Evolutionary conservation across 2,113 vertebrate genomes (phyloP), one percentile per base, ranked within the genome.

Genomic region (Cyphomyrus plagiostoma): DNA sequence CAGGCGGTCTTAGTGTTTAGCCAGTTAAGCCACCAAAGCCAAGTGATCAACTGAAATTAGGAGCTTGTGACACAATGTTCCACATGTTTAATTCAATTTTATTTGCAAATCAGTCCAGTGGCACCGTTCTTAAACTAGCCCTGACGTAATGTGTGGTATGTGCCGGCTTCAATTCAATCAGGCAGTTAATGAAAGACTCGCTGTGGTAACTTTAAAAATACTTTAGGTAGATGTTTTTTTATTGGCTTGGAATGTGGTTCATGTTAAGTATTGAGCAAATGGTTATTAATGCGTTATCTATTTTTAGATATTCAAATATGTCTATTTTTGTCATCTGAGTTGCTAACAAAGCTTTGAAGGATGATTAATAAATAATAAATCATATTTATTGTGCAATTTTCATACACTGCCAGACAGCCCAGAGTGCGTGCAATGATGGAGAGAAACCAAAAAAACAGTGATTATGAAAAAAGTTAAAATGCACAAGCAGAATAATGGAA

Each of bases 331-430:
- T 80, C 74, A 42, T 17, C 74, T 42, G 62, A 70, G 62, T 80
- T 2, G 1, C 35, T 80, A 80, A 80, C 74, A 42, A 35, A 80
- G 74, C 74, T 80, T 80, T 42, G 74, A 42, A 77, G 39, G 13
- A 19, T 80, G 74, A 80, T 80, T 80, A 80, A 80, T 80, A 42
- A 80, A 80, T 80, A 80, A 80, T 80, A 42, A 80, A 80, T 42
- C 2, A 42, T 19, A 80, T 80, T 80, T 80, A 42, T 80, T 80
- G 35, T 80, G 35, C 35, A 42, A 17, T 42, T 80, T 80, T 80
- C 35, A 80, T 42, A 42, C 35, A 7, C 35, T 7, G 74, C 35
- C 35, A 42, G 74, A 80, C 74, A 80, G 74, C 74, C 1, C 74
- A 80, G 35, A 35, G 74, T 80, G 13, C 74, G 15, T 80, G 74